Evolutionary conservation across 2,113 vertebrate genomes (phyloP), one percentile per base, ranked within the genome.

Genomic region (Rhinichthys klamathensis): DNA sequence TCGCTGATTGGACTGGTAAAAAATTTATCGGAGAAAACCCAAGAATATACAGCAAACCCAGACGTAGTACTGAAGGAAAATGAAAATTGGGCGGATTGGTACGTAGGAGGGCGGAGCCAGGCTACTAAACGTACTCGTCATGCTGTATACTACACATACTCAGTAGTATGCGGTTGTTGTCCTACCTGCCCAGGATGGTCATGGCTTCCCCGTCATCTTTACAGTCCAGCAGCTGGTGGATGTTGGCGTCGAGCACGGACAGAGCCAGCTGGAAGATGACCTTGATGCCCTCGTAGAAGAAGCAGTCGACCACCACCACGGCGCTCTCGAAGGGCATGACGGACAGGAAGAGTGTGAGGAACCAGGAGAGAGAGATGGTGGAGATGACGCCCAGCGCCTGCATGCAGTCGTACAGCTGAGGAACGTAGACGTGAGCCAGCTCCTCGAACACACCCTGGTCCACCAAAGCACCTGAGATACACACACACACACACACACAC

Each of bases 191-290:
- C 88, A 99, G 93, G 18, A 99, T 97, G 0, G 98, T 99, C 98
- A 99, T 99, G 90, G 98, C 98, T 93, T 99, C 98, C 54, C 98
- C 98, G 2, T 99, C 98, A n/a, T 99, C 98, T 93, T 99, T 99
- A 92, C 97, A 99, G 91, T 92, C 92, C 80, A 99, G 93, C 85
- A 99, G 95, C 86, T 98, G 97, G 90, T 98, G 95, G 90, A 99
- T 97, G 77, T 98, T 99, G 79, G 97, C 96, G 63, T 99, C 97
- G 60, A 99, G 94, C 87, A 99, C 98, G 0, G 97, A 96, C 0
- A 99, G 95, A 0, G 98, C 98, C 90, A 99, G 91, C 88, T 99
- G 98, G 92, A 99, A 99, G 92, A 99, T 99, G 91, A 99, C 97
- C 90, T 99, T 99, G 93, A 99, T 98, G 93, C 98, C 98, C 92